Evolutionary conservation across 1,140 invertebrate genomes (phyloP).

Genomic region (Coelopa frigida): DNA sequence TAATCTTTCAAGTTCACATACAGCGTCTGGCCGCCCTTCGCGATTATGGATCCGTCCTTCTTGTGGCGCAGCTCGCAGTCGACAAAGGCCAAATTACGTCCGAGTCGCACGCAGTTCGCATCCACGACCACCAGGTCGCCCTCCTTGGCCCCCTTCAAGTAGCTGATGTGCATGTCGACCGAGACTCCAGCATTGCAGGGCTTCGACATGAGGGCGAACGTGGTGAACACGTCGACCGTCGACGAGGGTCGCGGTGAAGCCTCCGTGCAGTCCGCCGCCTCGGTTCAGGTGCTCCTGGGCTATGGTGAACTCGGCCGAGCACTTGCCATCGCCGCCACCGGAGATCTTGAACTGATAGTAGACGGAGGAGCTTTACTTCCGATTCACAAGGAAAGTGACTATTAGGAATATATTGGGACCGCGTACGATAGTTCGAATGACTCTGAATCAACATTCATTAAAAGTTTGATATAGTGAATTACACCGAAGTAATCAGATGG

Average conservation of each 20-base stretch:
- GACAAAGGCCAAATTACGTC: constrained; percentile 72
- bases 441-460: background rate
- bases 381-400: background rate
- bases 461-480: background rate
- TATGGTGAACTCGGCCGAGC: constrained; percentile 61
- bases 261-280: constrained; percentile 72
- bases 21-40: constrained; percentile 73
- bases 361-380: constrained; percentile 38
- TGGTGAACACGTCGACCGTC: constrained; percentile 77
- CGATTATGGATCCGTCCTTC: constrained; percentile 60
- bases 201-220: constrained; percentile 65
- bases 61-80: constrained; percentile 70
- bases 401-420: background rate
- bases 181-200: constrained; percentile 60
- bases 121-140: constrained; percentile 74
- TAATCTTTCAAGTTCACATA: constrained; percentile 49
- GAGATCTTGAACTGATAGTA: constrained; percentile 27
- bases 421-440: background rate
- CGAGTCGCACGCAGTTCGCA: constrained; percentile 66
- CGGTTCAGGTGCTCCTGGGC: constrained; percentile 68
- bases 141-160: constrained; percentile 61
- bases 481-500: too few relatives aligned
- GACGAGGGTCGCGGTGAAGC: constrained; percentile 72
- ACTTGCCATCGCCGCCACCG: constrained; percentile 25
- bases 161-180: constrained; percentile 67